Base-by-base conservation (phyloP, 2,888 invertebrate species). In the Xylota segnis region DNA sequence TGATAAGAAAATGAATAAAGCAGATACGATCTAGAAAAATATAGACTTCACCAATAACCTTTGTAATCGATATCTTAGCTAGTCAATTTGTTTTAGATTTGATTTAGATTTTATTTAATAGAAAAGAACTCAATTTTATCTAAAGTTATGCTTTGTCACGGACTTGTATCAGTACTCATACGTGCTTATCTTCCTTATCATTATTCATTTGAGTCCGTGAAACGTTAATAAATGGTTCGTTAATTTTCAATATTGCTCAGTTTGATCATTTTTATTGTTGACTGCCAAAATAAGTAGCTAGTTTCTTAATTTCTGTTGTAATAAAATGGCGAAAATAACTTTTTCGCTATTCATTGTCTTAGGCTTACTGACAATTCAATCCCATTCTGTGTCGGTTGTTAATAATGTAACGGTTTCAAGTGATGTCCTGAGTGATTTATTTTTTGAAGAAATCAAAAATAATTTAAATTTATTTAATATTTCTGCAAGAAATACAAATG, bases 321-420 rank as follows among this genome's bases (percentile, higher is more conserved):
- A 6, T 29, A 54, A 47, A 63, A 56, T 74, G 50, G n/a, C 9
- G 10, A 32, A 32, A 40, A 5, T 14, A 3, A 27, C 27, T 5
- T 59, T 27, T 29, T 43, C 7, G 0, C 0, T 81, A 0, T 2
- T 66, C 32, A 9, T 66, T n/a, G n/a, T 50, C 0, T 10, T 81
- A 45, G 56, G 40, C 27, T 59, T 66, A 29, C 29, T 66, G 2
- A 18, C 40, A 2, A 27, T n/a, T 47, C 63, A 58, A 50, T 40
- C 63, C 4, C 37, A 71, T 45, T 65, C 37, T 7, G 0, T 71
- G 27, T 47, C 72, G 12, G 23, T 81, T 43, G 66, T 81, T 10
- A 66, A 81, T 32, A 23, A 78, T 40, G 71, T 74, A 3, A 66
- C 79, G 10, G 14, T 81, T 14, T 7, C 43, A 54, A 72, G 72